Percentiles rank a stretch among this genome's conserved stretches.
phyloP scores from a whole-genome alignment of 2,888 invertebrate genomes.

The Pachymerium ferrugineum region DNA sequence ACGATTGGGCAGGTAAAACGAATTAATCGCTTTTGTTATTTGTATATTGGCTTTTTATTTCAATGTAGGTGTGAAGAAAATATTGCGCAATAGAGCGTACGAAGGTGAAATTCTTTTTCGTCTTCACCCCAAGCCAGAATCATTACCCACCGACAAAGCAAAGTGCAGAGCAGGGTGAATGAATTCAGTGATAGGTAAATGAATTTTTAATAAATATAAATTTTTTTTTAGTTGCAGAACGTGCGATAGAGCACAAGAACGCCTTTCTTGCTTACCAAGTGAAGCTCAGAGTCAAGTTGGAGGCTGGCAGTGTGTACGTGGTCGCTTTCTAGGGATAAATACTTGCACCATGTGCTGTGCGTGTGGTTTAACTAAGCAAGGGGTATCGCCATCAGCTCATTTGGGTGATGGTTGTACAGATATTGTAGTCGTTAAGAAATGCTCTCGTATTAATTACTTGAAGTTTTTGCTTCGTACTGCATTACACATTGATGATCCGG shows the following conservation, averaged over 20 bases:
- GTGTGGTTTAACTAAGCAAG: slow-evolving; percentile 66
- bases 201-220: slow-evolving; percentile 17
- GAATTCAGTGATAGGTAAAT: not conserved
- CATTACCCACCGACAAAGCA: slow-evolving; percentile 43
- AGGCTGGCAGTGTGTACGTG: slow-evolving; percentile 56
- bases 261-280: not conserved
- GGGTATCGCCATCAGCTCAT: slow-evolving; percentile 71
- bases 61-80: slow-evolving; percentile 46
- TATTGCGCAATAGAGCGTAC: slow-evolving; percentile 45
- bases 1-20: slow-evolving; percentile 64
- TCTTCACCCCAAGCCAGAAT: slow-evolving; percentile 42
- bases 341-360: slow-evolving; percentile 71
- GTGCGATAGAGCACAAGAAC: slow-evolving; percentile 34
- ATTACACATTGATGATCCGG: slow-evolving; percentile 60
- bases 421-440: slow-evolving; percentile 66
- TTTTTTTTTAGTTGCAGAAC: slow-evolving; percentile 36
- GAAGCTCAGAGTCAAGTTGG: slow-evolving; percentile 6
- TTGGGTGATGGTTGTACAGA: slow-evolving; percentile 74
- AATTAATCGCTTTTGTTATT: not conserved
- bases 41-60: not conserved
- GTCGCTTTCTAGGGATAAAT: slow-evolving; percentile 70
- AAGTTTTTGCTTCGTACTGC: slow-evolving; percentile 61
- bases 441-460: slow-evolving; percentile 64
- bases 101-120: slow-evolving; percentile 46
- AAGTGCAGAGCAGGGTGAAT: slow-evolving; percentile 43